A percentile compares a stretch with the other conserved stretches of the same genome.
Evolutionary conservation across 2,888 invertebrate species (phyloP).

Genomic region (Taphrorychus bicolor): DNA sequence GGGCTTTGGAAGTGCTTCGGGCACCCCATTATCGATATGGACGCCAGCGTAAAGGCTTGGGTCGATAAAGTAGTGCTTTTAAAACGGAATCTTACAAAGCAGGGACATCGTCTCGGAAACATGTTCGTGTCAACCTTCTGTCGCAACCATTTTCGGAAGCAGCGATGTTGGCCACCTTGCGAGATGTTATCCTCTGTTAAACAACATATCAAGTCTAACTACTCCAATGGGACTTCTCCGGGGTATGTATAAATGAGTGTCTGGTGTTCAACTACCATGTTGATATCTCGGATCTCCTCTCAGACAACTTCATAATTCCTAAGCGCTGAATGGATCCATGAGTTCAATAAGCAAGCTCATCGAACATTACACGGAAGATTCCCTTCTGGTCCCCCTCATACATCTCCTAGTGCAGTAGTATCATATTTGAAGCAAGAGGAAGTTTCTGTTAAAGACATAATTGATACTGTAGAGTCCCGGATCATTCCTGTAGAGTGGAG

Average conservation of each 20-base stretch:
- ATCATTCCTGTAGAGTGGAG: constrained; percentile 5
- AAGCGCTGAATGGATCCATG: constrained; percentile 4
- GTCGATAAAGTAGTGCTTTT: not conserved
- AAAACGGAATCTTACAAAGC: not conserved
- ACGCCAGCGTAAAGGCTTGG: constrained; percentile 7
- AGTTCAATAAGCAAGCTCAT: constrained; percentile 13
- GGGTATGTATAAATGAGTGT: not conserved
- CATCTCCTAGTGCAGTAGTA: constrained; percentile 7
- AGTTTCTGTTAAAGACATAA: not conserved
- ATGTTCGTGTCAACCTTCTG: constrained; percentile 7
- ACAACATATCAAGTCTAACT: not conserved
- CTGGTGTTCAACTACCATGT: constrained; percentile 4
- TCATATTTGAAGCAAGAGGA: not conserved
- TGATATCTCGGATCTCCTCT: constrained; percentile 5
- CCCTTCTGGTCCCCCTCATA: constrained; percentile 6
- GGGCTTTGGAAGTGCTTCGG: constrained; percentile 22
- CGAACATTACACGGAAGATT: constrained; percentile 3
- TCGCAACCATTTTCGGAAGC: constrained; percentile 1
- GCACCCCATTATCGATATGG: constrained; percentile 15
- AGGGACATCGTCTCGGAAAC: not conserved
- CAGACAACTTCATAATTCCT: constrained; percentile 19
- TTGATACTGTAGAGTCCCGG: not conserved
- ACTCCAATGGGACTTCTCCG: no score
- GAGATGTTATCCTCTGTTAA: not conserved
- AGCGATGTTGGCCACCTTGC: constrained; percentile 1